phyloP scores from a whole-genome alignment of 2,888 invertebrate genomes.

The Drosophila pegasa region DNA sequence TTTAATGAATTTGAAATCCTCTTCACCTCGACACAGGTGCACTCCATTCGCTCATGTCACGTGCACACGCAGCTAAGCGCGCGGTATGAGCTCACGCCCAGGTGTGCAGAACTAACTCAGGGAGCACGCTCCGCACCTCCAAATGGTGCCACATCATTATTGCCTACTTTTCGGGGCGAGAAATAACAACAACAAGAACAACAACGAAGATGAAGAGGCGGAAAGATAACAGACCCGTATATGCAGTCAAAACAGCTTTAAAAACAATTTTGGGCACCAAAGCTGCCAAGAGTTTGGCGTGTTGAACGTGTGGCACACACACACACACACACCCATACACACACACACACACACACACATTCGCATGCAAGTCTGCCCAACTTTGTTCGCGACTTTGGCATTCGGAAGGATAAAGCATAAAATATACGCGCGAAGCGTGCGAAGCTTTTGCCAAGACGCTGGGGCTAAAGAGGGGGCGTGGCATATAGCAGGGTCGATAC shows the following conservation, averaged over 20 bases:
- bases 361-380: slow-evolving; percentile 20
- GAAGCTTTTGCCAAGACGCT: slow-evolving; percentile 34
- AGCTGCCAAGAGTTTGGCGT: slow-evolving; percentile 48
- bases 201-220: background rate
- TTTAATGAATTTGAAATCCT: background rate
- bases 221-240: slow-evolving; percentile 20
- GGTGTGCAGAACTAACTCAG: background rate
- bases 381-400: slow-evolving; percentile 32
- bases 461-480: background rate
- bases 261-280: slow-evolving; percentile 66
- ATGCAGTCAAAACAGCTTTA: slow-evolving; percentile 55
- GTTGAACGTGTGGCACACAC: slow-evolving; percentile 29
- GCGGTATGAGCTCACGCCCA: slow-evolving; percentile 14
- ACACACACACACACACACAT: slow-evolving; percentile 9
- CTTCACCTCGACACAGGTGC: background rate
- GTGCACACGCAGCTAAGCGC: background rate
- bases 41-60: slow-evolving; percentile 9
- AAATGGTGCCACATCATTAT: slow-evolving; percentile 67
- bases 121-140: slow-evolving; percentile 27
- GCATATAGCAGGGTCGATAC: too few species aligned
- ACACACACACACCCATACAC: background rate
- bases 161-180: slow-evolving; percentile 60
- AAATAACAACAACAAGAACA: slow-evolving; percentile 4
- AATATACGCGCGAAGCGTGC: slow-evolving; percentile 62
- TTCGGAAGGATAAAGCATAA: slow-evolving; percentile 52